phyloP scores from a whole-genome alignment of 2,888 invertebrate species.

The Campoplex nolae region DNA sequence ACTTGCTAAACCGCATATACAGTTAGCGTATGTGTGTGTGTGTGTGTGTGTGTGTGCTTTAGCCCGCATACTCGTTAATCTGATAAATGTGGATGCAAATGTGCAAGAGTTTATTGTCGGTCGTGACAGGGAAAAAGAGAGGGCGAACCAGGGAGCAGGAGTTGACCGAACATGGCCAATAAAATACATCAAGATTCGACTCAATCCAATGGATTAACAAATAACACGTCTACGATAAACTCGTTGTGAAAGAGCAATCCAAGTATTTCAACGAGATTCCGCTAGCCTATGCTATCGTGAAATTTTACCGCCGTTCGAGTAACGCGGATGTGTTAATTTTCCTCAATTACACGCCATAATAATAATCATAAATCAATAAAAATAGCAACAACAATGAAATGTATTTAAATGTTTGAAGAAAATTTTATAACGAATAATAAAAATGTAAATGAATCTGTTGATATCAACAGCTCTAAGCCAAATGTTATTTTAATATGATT shows the following conservation, averaged over 20 bases:
- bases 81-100: slow-evolving; percentile 27
- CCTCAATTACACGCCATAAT: neutral
- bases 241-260: slow-evolving; percentile 1
- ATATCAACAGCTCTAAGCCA: too few relatives aligned
- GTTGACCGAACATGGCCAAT: slow-evolving; percentile 8
- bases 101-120: slow-evolving; percentile 12
- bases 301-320: neutral
- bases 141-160: neutral
- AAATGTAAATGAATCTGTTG: too few relatives aligned
- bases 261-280: slow-evolving; percentile 2
- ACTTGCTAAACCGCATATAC: slow-evolving; percentile 10
- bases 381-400: too few relatives aligned
- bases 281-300: neutral
- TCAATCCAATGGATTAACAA: slow-evolving; percentile 41
- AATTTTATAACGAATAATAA: too few relatives aligned
- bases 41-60: neutral
- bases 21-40: neutral
- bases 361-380: neutral
- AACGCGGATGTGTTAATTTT: neutral
- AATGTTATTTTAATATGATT: too few relatives aligned
- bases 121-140: slow-evolving; percentile 24
- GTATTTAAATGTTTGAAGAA: too few relatives aligned
- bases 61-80: slow-evolving; percentile 6
- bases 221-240: slow-evolving; percentile 26
- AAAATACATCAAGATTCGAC: slow-evolving; percentile 38